Evolutionary conservation across 1,140 invertebrate genomes (phyloP).

Genomic region (Coenobita brevimanus): DNA sequence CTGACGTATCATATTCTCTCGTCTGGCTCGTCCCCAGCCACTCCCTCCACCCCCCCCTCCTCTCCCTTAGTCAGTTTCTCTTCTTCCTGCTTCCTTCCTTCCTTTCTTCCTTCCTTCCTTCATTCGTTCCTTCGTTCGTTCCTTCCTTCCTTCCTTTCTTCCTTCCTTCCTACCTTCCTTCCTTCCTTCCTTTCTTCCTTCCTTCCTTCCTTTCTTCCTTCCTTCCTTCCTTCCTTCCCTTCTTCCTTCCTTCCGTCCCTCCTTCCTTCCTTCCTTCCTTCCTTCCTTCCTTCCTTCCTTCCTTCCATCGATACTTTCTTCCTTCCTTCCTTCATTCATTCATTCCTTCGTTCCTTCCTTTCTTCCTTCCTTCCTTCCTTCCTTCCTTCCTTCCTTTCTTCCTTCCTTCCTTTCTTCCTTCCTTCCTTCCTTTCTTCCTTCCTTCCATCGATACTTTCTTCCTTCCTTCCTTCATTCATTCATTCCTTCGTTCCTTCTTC

Average conservation of each 20-base stretch:
- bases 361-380: not conserved
- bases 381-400: not conserved
- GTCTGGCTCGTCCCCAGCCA: too few species aligned
- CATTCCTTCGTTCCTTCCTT: not conserved
- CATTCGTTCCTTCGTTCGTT: not conserved
- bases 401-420: not conserved
- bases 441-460: too few species aligned
- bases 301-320: too few species aligned
- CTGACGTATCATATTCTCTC: too few species aligned
- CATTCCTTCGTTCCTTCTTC: too few species aligned
- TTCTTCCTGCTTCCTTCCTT: too few species aligned
- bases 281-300: not conserved
- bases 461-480: too few species aligned
- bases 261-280: slow-evolving; percentile 8
- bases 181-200: not conserved
- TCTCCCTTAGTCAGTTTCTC: too few species aligned
- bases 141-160: not conserved
- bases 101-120: too few species aligned
- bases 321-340: not conserved
- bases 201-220: not conserved
- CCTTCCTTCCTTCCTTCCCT: slow-evolving; percentile 8
- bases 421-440: too few species aligned
- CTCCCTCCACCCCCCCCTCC: too few species aligned
- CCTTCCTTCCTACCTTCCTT: not conserved
- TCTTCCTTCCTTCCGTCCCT: not conserved